phyloP scores from a whole-genome alignment of 2,797 vertebrate species.

The Sebastes hubbsi region DNA sequence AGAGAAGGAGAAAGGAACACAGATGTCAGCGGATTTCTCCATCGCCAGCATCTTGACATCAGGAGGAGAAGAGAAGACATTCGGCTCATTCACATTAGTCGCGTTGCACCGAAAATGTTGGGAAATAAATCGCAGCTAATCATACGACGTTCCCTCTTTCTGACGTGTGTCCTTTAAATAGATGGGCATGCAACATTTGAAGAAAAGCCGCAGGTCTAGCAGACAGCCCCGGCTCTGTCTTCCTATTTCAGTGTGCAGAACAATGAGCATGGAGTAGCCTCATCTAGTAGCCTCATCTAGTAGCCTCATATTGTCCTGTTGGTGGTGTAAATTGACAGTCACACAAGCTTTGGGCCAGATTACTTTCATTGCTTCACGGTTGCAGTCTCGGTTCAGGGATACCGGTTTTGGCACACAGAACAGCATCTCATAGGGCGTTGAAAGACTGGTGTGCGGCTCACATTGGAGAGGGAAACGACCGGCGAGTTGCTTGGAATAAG shows the following conservation, averaged over 20 bases:
- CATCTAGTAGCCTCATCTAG: slow-evolving; percentile 42
- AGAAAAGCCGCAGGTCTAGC: slow-evolving; percentile 44
- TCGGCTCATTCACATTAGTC: slow-evolving; percentile 34
- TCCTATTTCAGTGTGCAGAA: slow-evolving; percentile 46
- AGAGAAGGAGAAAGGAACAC: slow-evolving; percentile 67
- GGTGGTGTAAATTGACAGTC: slow-evolving; percentile 60
- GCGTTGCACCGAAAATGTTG: slow-evolving; percentile 36
- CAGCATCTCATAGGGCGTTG: slow-evolving; percentile 44
- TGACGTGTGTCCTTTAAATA: slow-evolving; percentile 67
- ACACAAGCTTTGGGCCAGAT: slow-evolving; percentile 12
- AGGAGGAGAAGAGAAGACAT: slow-evolving; percentile 65
- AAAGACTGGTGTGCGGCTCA: slow-evolving; percentile 65
- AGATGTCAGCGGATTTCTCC: slow-evolving; percentile 77
- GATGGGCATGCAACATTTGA: slow-evolving; percentile 66
- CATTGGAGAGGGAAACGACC: slow-evolving; percentile 50
- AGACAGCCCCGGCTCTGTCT: slow-evolving; percentile 16
- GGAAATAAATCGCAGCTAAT: slow-evolving; percentile 36
- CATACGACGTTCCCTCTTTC: slow-evolving; percentile 59
- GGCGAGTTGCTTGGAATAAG: slow-evolving; percentile 69
- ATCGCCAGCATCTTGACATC: slow-evolving; percentile 44
- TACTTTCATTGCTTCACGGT: slow-evolving; percentile 11
- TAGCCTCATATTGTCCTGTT: slow-evolving; percentile 26
- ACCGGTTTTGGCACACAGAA: slow-evolving; percentile 7
- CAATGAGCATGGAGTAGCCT: slow-evolving; percentile 62
- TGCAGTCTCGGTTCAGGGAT: slow-evolving; percentile 37